Evolutionary conservation across 2,113 vertebrate species (phyloP).

Genomic region (Lycocorax pyrrhopterus): DNA sequence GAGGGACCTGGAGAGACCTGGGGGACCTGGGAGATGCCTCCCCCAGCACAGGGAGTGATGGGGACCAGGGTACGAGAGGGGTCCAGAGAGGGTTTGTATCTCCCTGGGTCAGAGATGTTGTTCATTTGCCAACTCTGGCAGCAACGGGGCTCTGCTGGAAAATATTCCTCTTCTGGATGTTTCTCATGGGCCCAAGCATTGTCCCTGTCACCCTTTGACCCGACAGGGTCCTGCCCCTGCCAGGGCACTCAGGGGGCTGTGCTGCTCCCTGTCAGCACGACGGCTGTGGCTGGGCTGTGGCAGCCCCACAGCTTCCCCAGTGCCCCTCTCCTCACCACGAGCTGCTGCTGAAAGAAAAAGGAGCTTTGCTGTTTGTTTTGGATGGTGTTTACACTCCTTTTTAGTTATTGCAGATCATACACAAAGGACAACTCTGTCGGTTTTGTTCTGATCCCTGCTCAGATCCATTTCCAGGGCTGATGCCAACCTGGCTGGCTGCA

Average conservation of each 20-base stretch:
- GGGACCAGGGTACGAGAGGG: accelerated
- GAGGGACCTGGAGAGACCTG: neutral
- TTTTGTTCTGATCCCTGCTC: neutral
- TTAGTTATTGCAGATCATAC: neutral
- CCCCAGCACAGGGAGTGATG: neutral
- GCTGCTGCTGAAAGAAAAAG: neutral
- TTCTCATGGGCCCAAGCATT: neutral
- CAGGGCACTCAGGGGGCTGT: neutral
- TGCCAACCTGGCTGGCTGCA: neutral
- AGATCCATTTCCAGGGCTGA: neutral
- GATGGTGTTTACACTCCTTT: neutral
- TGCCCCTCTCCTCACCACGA: neutral
- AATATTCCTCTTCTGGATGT: neutral
- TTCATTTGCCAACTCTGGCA: neutral
- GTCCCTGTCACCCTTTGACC: neutral
- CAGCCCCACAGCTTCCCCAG: accelerated
- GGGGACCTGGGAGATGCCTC: neutral
- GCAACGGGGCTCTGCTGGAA: accelerated
- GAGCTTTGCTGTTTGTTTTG: neutral
- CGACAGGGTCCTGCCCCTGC: accelerated
- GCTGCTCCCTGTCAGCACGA: accelerated
- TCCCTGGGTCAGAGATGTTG: neutral
- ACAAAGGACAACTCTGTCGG: neutral
- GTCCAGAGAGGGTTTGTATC: neutral
- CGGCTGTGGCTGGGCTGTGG: accelerated